A percentile compares a stretch with the other conserved stretches of the same genome.
phyloP scores from a whole-genome alignment of 2,888 invertebrate genomes.

The Nephrocerus scutellatus region DNA sequence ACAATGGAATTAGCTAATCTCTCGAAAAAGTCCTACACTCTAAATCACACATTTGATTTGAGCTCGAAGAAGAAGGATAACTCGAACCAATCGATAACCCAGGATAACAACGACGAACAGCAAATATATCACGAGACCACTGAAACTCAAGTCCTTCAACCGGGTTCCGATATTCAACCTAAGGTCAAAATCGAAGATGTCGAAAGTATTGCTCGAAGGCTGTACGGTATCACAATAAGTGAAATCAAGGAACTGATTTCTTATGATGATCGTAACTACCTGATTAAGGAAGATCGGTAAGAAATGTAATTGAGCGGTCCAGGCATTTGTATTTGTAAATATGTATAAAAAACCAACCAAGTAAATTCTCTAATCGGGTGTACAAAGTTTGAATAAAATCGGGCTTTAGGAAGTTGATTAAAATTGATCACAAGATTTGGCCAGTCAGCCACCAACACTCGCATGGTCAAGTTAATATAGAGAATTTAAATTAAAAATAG shows the following conservation, averaged over 20 bases:
- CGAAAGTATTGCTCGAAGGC: slow-evolving; percentile 37
- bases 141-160: slow-evolving; percentile 31
- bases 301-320: too few relatives aligned
- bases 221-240: slow-evolving; percentile 44
- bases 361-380: too few relatives aligned
- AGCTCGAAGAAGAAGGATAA: not conserved
- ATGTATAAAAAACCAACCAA: too few relatives aligned
- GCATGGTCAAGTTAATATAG: too few relatives aligned
- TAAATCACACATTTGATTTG: slow-evolving; percentile 38
- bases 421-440: too few relatives aligned
- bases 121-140: too few relatives aligned
- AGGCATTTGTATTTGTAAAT: too few relatives aligned
- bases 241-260: slow-evolving; percentile 41
- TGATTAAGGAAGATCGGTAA: slow-evolving; percentile 44
- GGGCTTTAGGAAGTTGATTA: too few relatives aligned
- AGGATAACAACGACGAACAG: slow-evolving; percentile 1
- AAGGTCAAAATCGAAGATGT: slow-evolving; percentile 36
- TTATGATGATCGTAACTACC: slow-evolving; percentile 47
- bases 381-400: too few relatives aligned
- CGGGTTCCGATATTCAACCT: slow-evolving; percentile 44
- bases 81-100: slow-evolving; percentile 13
- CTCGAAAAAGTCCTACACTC: slow-evolving; percentile 41
- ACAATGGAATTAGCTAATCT: slow-evolving; percentile 38
- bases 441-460: too few relatives aligned
- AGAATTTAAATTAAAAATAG: too few relatives aligned